Conservation (phyloP, 2,797 vertebrate species). For the Ptychobarbus kaznakovi region DNA sequence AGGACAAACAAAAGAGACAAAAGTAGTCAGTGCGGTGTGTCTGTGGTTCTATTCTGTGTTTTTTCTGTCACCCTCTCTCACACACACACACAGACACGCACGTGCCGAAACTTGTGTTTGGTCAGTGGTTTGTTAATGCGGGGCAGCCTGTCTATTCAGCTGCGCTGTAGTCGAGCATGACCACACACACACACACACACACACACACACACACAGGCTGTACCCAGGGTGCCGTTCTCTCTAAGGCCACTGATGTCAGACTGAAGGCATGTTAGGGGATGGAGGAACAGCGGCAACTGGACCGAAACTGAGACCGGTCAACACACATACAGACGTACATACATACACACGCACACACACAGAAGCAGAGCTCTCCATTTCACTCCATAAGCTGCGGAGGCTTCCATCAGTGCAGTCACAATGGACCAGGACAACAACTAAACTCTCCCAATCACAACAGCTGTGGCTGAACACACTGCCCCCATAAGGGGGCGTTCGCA, state of each 20-base stretch:
- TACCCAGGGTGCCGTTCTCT: constrained; percentile 59
- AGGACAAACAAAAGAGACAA: constrained; percentile 34
- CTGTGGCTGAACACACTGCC: background rate
- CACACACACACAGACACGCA: background rate
- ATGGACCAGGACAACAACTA: constrained; percentile 50
- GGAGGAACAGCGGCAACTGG: constrained; percentile 81
- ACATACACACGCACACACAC: constrained; percentile 34
- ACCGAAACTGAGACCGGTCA: constrained; percentile 75
- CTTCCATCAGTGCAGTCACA: constrained; percentile 48
- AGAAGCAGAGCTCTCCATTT: constrained; percentile 47
- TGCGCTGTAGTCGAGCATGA: constrained; percentile 42
- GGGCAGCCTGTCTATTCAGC: constrained; percentile 55
- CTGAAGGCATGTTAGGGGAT: constrained; percentile 77
- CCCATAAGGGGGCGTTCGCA: constrained; percentile 7
- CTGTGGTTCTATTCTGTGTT: background rate
- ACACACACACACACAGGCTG: constrained; percentile 23
- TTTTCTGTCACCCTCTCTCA: background rate
- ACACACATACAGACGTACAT: constrained; percentile 29
- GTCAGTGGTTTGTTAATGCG: constrained; percentile 29
- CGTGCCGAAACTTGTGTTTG: constrained; percentile 53
- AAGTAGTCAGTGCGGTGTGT: background rate
- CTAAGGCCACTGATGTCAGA: constrained; percentile 80
- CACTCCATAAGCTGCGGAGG: constrained; percentile 44
- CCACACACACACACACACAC: constrained; percentile 45
- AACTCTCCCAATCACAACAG: constrained; percentile 45